Evolutionary conservation across 2,797 vertebrate genomes (phyloP).

Genomic region (Cirrhinus mrigala): DNA sequence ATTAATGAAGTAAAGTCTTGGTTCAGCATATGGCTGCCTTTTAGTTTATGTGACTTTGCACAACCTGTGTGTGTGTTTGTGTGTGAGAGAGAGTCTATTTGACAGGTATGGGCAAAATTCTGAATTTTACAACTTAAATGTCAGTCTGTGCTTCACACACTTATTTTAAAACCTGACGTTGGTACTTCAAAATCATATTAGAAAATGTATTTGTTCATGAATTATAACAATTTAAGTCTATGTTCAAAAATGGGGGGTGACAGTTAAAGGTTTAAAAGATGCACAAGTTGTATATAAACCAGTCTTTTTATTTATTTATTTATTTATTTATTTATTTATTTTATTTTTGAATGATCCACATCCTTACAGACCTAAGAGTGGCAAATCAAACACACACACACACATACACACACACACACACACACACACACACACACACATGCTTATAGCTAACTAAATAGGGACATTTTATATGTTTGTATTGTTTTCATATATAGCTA

Average conservation of each 20-base stretch:
- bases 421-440: too few relatives aligned
- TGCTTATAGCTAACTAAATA: too few relatives aligned
- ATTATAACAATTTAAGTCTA: too few relatives aligned
- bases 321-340: too few relatives aligned
- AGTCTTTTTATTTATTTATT: background rate
- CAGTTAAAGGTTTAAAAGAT: background rate
- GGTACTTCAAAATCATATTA: too few relatives aligned
- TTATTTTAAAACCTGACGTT: too few relatives aligned
- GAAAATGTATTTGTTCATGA: too few relatives aligned
- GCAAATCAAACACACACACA: too few relatives aligned
- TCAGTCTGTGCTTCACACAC: background rate
- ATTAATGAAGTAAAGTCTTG: slow-evolving; percentile 43
- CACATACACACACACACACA: too few relatives aligned
- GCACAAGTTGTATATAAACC: background rate
- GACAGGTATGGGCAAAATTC: background rate
- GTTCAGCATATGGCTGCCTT: background rate
- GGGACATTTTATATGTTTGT: background rate
- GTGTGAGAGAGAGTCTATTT: background rate
- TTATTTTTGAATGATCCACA: background rate
- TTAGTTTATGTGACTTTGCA: background rate
- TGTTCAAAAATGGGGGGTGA: too few relatives aligned
- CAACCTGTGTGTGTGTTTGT: background rate
- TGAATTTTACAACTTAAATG: background rate
- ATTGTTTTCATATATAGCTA: background rate
- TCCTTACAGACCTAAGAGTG: background rate